Base-by-base conservation (phyloP, 2,888 invertebrate species). In the Epistrophe grossulariae region DNA sequence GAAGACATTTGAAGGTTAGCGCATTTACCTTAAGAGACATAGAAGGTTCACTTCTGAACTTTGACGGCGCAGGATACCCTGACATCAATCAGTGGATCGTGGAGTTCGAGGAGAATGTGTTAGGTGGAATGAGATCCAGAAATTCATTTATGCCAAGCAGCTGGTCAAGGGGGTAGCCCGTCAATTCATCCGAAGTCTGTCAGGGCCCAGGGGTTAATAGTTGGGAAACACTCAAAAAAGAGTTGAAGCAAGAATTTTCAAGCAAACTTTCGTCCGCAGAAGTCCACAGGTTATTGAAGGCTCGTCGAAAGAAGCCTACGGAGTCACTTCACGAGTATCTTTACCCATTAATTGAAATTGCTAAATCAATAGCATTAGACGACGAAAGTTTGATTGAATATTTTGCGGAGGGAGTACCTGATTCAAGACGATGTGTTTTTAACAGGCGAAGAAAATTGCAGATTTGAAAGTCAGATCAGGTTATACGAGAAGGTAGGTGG, bases 331-430 rank as follows among this genome's bases (percentile, higher is more conserved):
- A 43, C 4, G 77, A 68, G 31, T 77, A 77, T 40, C 57, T 68
- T 9, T 77, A 77, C 10, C 19, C 57, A 1, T 35, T 77, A 17
- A 59, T 77, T 2, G 77, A 77, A 19, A 59, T 77, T 3, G 81
- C 74, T 19, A 79, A 73, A 4, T 28, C 78, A 4, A 50, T 73
- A 10, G 17, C 45, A 13, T 28, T 84, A 6, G 87, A 88, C 57
- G 84, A 83, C 0, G 45, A 68, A 35, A 85, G 83, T 35, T n/a
- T 88, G 2, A 52, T 85, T 11, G 82, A 85, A 6, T 15, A 43
- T 15, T 43, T 15, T 15, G 5, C 15, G 0, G 43, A 43, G 15
- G 1, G 43, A 6, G 15, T 43, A 0, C 15, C 43, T 0, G 43
- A 43, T 15, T 43, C 43, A 4, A 43, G 43, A 6, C 43, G 8